These are phyloP conservation scores for Drosophila sechellia DNA, from an alignment of 1,140 invertebrate species.

Conservation along the genomic window DNA sequence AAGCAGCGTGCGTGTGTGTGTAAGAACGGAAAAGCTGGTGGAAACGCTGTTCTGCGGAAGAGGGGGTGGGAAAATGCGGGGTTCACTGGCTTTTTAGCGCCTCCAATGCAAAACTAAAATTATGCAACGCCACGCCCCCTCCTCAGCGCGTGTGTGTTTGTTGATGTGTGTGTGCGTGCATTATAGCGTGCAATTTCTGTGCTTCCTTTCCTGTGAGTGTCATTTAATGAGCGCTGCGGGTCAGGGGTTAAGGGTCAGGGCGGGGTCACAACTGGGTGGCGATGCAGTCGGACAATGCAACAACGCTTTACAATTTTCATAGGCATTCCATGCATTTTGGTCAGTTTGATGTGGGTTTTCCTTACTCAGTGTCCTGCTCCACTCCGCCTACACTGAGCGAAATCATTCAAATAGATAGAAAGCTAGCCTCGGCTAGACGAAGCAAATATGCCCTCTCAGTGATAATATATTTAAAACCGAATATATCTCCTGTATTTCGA, in stretches of 20 bases:
- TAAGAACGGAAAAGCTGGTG: conserved; percentile 57
- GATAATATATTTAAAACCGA: too few relatives aligned
- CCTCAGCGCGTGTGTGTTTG: background rate
- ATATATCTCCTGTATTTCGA: too few relatives aligned
- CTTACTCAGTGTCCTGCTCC: conserved; percentile 59
- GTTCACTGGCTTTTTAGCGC: conserved; percentile 68
- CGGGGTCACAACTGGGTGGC: conserved; percentile 1
- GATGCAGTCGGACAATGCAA: conserved; percentile 47
- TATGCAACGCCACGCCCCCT: conserved; percentile 75
- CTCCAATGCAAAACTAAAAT: conserved; percentile 70
- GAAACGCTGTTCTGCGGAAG: conserved; percentile 40
- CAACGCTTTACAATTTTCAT: conserved; percentile 77
- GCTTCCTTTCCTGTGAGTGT: conserved; percentile 67
- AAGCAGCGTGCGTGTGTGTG: conserved; percentile 26
- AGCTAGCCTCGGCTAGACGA: background rate
- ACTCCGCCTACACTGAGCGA: conserved; percentile 47
- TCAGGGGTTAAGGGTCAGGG: conserved; percentile 1
- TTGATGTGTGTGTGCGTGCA: conserved; percentile 44
- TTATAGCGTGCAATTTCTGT: conserved; percentile 77
- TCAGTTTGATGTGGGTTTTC: conserved; percentile 83
- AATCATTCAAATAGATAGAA: conserved; percentile 19
- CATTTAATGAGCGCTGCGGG: conserved; percentile 73
- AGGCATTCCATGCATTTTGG: conserved; percentile 82
- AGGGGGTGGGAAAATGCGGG: conserved; percentile 11
- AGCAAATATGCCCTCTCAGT: too few relatives aligned